phyloP scores from a whole-genome alignment of 2,797 vertebrate species.

The Hoplostethus mediterraneus region DNA sequence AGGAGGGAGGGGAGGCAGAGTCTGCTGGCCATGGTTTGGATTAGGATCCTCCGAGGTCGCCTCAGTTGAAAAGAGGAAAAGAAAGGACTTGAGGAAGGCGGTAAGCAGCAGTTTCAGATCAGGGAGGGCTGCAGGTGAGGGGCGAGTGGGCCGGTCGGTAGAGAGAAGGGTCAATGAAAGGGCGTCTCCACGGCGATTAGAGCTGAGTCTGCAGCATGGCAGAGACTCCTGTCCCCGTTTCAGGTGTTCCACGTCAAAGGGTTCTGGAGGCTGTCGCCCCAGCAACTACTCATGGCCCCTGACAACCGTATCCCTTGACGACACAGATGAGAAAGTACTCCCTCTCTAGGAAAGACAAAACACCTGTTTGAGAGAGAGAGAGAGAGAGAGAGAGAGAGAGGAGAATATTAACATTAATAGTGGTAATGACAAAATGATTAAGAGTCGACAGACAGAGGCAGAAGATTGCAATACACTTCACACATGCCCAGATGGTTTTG shows the following conservation, averaged over 20 bases:
- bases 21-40: constrained; percentile 75
- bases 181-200: constrained; percentile 72
- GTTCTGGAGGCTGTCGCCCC: constrained; percentile 62
- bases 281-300: constrained; percentile 77
- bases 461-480: constrained; percentile 45
- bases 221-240: constrained; percentile 73
- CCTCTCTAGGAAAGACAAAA: constrained; percentile 27
- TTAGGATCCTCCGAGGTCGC: constrained; percentile 39
- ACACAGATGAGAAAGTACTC: constrained; percentile 23
- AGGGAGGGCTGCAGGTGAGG: constrained; percentile 35
- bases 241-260: constrained; percentile 76
- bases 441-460: constrained; percentile 10
- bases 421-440: constrained; percentile 47
- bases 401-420: constrained; percentile 38
- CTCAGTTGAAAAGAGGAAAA: constrained; percentile 35
- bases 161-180: constrained; percentile 41
- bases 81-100: constrained; percentile 20
- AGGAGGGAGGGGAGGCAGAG: constrained; percentile 42
- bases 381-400: background rate
- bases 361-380: constrained; percentile 46
- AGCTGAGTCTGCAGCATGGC: constrained; percentile 67
- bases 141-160: constrained; percentile 31
- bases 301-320: constrained; percentile 32
- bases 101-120: constrained; percentile 45
- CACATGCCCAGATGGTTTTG: constrained; percentile 34